Evolutionary conservation across 2,797 vertebrate species (phyloP).

Genomic region (Paramormyrops hopkinsi): DNA sequence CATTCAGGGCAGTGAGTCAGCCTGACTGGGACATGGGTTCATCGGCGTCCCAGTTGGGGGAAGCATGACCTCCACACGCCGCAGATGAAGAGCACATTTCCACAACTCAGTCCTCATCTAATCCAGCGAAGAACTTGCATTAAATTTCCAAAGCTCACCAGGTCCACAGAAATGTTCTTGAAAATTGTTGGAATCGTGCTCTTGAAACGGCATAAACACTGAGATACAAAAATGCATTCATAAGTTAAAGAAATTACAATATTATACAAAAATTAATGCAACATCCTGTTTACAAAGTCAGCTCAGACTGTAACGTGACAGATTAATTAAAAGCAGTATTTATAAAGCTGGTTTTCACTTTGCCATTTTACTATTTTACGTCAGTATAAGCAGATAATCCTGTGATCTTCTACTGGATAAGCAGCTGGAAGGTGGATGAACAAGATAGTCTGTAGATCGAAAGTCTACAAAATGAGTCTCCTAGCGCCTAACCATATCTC

Average conservation of each 20-base stretch:
- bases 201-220: not conserved
- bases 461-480: not conserved
- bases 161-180: not conserved
- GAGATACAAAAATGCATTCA: not conserved
- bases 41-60: not conserved
- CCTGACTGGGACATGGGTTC: not conserved
- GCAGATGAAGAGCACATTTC: not conserved
- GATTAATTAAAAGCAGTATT: not conserved
- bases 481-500: not conserved
- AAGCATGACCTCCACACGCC: not conserved
- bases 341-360: not conserved
- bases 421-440: not conserved
- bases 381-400: not conserved
- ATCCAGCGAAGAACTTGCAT: not conserved
- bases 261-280: not conserved
- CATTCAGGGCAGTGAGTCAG: constrained; percentile 2
- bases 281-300: not conserved
- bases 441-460: not conserved
- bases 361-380: not conserved
- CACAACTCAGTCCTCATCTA: not conserved
- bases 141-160: not conserved
- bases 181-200: not conserved
- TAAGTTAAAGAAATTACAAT: not conserved
- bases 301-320: not conserved
- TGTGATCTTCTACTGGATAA: not conserved